Conservation (phyloP, 1,140 invertebrate species). For the Microplitis demolitor region DNA sequence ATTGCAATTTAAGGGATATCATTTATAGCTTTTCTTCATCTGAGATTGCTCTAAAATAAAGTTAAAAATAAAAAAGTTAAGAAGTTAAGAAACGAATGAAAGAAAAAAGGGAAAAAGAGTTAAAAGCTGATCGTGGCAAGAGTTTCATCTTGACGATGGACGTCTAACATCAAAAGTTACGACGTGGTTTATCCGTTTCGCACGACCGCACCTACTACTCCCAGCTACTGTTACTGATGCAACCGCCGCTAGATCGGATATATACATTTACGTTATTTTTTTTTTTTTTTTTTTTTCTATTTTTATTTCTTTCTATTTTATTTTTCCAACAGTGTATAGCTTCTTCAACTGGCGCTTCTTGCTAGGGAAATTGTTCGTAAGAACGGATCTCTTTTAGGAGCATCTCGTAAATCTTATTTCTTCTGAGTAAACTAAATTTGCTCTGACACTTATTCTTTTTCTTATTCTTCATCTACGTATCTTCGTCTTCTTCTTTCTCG, state of each 20-base stretch:
- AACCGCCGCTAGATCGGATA: no score
- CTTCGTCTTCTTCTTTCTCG: background rate
- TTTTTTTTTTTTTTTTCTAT: no score
- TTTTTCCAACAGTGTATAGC: background rate
- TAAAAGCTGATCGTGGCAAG: background rate
- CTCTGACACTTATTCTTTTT: background rate
- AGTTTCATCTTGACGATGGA: background rate
- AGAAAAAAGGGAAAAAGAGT: background rate
- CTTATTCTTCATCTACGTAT: background rate
- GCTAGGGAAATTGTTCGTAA: background rate
- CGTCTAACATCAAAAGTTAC: conserved; percentile 4
- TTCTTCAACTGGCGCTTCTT: background rate
- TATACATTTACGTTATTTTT: no score
- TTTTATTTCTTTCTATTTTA: background rate
- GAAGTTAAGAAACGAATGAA: no score
- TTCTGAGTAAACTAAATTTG: background rate
- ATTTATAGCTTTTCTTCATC: background rate
- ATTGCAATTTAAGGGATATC: background rate
- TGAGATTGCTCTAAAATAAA: background rate
- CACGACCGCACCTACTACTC: background rate
- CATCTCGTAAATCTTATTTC: background rate
- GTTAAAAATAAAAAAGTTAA: no score
- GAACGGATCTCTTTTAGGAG: background rate
- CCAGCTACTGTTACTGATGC: no score
- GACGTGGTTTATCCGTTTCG: conserved; percentile 4